Percentiles rank a stretch among this genome's conserved stretches.
Evolutionary conservation across 2,113 vertebrate genomes (phyloP).

Genomic region (Pluvialis apricaria): DNA sequence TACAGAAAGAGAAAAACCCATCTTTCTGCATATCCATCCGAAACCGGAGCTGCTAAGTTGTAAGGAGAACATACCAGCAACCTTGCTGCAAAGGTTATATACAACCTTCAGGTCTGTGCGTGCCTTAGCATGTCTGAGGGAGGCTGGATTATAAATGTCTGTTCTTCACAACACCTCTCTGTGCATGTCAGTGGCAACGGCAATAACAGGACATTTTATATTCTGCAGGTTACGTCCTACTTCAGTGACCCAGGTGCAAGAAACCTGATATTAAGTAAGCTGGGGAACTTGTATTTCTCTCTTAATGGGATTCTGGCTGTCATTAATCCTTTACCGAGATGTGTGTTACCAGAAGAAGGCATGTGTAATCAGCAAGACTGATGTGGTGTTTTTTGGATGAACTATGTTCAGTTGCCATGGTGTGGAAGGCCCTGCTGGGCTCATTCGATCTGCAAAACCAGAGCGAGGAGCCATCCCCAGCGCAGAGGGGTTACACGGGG

Average conservation of each 20-base stretch:
- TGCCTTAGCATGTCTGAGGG: background rate
- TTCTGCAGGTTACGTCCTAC: background rate
- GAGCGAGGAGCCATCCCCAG: background rate
- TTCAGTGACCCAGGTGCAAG: background rate
- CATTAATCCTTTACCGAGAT: background rate
- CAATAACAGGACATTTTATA: background rate
- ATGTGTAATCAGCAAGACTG: constrained; percentile 17
- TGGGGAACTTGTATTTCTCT: constrained; percentile 27
- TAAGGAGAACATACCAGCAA: background rate
- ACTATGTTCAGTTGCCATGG: background rate
- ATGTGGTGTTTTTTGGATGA: constrained; percentile 12
- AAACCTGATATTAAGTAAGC: constrained; percentile 46
- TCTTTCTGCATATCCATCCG: fast-evolving
- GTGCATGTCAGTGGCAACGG: background rate
- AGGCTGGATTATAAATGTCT: background rate
- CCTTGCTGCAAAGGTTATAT: background rate
- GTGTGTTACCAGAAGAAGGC: constrained; percentile 25
- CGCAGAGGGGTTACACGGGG: fast-evolving
- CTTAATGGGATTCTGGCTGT: constrained; percentile 29
- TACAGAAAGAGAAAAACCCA: background rate
- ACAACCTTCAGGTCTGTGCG: background rate
- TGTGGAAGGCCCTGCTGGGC: background rate
- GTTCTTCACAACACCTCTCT: background rate
- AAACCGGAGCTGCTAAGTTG: background rate
- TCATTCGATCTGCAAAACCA: background rate